Evolutionary conservation across 2,797 vertebrate genomes (phyloP), one percentile per base, ranked within the genome.

Genomic region (Alfaro cultratus): DNA sequence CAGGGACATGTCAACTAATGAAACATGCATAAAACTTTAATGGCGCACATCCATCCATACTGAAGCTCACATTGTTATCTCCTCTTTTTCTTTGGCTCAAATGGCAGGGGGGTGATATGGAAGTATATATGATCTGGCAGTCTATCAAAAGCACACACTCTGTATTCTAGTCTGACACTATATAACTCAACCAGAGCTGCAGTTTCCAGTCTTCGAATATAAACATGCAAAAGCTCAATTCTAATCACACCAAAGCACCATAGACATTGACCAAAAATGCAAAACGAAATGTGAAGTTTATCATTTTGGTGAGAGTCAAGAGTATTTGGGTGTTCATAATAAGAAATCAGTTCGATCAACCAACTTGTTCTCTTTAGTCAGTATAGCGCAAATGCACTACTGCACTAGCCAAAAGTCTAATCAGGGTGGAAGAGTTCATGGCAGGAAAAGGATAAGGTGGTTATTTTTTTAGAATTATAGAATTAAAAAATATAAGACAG

Each of bases 1-100:
- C 80, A 34, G 76, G 67, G 83, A 55, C 81, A 68, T 82, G 81
- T 88, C 85, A 91, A 84, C 77, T 86, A 91, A 91, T 70, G 84
- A 93, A 87, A 85, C 62, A 75, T n/a, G 70, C 45, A 87, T 93
- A 86, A 91, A 90, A 92, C 29, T 86, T 92, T 86, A 80, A 93
- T 90, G 77, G 73, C 39, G 78, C 78, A 75, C 84, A 87, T 90
- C 81, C 80, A 86, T 90, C 83, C 79, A 85, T 91, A 86, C 77
- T 89, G 85, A 79, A 83, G 84, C 77, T 73, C 51, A 71, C 77
- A 26, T 70, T 36, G 41, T 77, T 84, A 81, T 84, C 83, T 81
- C 81, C 62, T 49, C 74, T 80, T 85, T 83, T 88, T 81, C 45
- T 79, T 75, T 7, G 31, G 71, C 70, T 87, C 75, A 53, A 78